A percentile compares a stretch with the other conserved stretches of the same genome.
These are phyloP conservation scores for Xestia ashworthii DNA, from an alignment of 2,888 invertebrate species.

Conservation along the genomic window DNA sequence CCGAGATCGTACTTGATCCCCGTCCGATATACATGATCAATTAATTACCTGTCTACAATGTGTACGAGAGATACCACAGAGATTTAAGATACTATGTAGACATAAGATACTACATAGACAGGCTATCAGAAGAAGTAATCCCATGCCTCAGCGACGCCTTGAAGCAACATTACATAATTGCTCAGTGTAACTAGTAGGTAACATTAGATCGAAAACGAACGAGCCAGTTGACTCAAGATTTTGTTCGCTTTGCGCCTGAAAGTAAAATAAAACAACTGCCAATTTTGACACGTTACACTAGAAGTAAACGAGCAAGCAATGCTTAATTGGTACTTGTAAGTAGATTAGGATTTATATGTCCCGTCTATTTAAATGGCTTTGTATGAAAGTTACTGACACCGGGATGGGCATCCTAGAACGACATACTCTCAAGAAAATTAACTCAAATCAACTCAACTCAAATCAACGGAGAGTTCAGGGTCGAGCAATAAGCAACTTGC, in stretches of 20 bases:
- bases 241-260: background rate
- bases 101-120: background rate
- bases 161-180: background rate
- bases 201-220: background rate
- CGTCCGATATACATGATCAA: background rate
- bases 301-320: background rate
- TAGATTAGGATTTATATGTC: background rate
- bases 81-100: background rate
- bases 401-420: background rate
- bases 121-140: background rate
- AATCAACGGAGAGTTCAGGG: background rate
- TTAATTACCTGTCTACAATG: slow-evolving; percentile 4
- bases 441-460: too few relatives aligned
- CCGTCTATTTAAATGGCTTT: background rate
- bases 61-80: background rate
- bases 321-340: background rate
- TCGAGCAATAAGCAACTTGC: background rate
- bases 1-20: background rate
- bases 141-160: background rate
- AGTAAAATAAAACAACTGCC: background rate
- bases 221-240: background rate
- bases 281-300: background rate
- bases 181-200: background rate
- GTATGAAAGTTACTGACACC: background rate
- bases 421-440: background rate